These are phyloP conservation scores for Lycophotia porphyrea DNA, from an alignment of 2,888 invertebrate species.

Conservation along the genomic window DNA sequence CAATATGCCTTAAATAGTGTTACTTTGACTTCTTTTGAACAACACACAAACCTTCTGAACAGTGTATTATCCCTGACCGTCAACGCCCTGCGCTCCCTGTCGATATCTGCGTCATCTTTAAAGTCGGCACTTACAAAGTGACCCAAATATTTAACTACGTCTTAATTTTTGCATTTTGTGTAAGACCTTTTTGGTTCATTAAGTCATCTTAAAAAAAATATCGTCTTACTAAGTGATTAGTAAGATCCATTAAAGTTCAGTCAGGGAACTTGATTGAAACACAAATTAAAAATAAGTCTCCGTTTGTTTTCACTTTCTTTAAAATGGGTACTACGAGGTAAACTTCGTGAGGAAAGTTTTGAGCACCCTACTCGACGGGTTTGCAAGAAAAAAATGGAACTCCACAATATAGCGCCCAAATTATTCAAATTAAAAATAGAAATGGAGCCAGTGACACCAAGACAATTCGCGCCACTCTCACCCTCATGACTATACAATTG, in stretches of 20 bases:
- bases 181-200: background rate
- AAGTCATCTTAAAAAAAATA: background rate
- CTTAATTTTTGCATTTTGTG: slow-evolving; percentile 23
- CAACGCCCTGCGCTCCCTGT: background rate
- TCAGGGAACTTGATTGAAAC: background rate
- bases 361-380: no score
- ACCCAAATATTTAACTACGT: background rate
- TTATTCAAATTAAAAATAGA: no score
- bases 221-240: no score
- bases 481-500: no score
- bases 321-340: background rate
- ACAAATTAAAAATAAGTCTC: background rate
- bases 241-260: no score
- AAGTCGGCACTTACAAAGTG: background rate
- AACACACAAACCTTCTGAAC: background rate
- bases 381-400: no score
- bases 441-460: no score
- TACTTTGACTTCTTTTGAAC: background rate
- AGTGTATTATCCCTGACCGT: background rate
- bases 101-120: background rate
- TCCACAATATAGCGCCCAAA: no score
- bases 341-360: background rate
- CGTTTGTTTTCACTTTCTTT: background rate
- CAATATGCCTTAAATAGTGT: background rate
- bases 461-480: no score